These are phyloP conservation scores for Halcyon senegalensis DNA, from an alignment of 2,113 vertebrate genomes.

Conservation along the genomic window DNA sequence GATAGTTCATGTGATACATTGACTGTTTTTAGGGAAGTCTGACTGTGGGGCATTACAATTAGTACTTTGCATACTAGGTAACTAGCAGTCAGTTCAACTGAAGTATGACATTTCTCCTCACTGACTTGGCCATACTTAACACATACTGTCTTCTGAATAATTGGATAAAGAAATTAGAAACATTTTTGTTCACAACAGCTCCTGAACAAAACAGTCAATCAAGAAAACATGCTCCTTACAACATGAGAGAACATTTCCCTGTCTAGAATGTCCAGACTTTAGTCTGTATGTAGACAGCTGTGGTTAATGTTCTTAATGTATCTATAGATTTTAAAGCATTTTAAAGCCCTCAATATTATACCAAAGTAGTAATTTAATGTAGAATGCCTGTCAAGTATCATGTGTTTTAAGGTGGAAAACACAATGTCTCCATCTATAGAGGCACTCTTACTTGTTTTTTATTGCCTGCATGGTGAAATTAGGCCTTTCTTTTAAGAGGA, in stretches of 20 bases:
- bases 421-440: background rate
- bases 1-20: background rate
- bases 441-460: background rate
- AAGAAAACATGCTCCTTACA: background rate
- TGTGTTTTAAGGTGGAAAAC: background rate
- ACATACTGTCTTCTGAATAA: background rate
- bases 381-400: background rate
- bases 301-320: background rate
- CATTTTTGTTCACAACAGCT: background rate
- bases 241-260: background rate
- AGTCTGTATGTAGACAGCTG: background rate
- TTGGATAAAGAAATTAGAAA: background rate
- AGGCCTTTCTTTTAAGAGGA: background rate
- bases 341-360: background rate
- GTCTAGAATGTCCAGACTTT: background rate
- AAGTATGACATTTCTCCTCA: background rate
- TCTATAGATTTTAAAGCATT: background rate
- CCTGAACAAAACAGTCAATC: background rate
- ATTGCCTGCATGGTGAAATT: background rate
- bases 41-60: background rate
- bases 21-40: background rate
- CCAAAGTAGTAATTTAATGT: background rate
- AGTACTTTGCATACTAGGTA: background rate
- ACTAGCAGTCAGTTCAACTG: background rate
- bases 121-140: background rate